Conservation (phyloP, 2,888 invertebrate genomes). For the Leptopilina syphax region DNA sequence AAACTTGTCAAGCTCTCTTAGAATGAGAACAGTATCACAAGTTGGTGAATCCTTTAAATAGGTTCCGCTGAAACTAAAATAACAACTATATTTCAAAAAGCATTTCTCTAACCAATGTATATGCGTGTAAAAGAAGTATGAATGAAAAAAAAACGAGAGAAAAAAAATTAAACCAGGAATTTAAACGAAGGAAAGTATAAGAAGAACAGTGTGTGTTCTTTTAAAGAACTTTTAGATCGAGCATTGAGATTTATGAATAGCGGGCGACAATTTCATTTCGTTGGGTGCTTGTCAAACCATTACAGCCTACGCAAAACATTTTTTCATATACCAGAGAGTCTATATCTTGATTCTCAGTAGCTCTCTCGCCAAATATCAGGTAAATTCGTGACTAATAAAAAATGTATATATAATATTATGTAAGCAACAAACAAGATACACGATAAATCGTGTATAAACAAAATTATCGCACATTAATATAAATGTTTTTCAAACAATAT, state of each 20-base stretch:
- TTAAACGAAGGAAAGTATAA: slow-evolving; percentile 16
- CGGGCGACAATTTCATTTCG: slow-evolving; percentile 55
- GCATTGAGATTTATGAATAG: slow-evolving; percentile 68
- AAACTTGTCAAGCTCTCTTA: background rate
- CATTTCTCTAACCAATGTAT: slow-evolving; percentile 47
- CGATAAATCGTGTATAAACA: background rate
- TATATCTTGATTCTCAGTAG: slow-evolving; percentile 23
- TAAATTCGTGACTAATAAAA: slow-evolving; percentile 10
- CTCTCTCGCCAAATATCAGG: slow-evolving; percentile 22
- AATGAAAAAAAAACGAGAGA: slow-evolving; percentile 32
- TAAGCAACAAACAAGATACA: background rate
- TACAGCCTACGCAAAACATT: slow-evolving; percentile 61
- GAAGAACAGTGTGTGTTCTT: slow-evolving; percentile 48
- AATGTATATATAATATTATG: slow-evolving; percentile 16
- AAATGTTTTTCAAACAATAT: no score
- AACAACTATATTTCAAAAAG: slow-evolving; percentile 41
- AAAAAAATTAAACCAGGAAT: slow-evolving; percentile 4
- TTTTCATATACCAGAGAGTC: slow-evolving; percentile 6
- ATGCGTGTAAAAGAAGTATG: slow-evolving; percentile 38
- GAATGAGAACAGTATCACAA: slow-evolving; percentile 7
- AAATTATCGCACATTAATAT: background rate
- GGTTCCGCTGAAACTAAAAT: slow-evolving; percentile 35
- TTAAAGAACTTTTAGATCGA: slow-evolving; percentile 67
- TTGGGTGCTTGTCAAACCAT: slow-evolving; percentile 62
- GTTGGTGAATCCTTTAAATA: background rate